phyloP scores from a whole-genome alignment of 2,888 invertebrate species.

The Ectobius pallidus region DNA sequence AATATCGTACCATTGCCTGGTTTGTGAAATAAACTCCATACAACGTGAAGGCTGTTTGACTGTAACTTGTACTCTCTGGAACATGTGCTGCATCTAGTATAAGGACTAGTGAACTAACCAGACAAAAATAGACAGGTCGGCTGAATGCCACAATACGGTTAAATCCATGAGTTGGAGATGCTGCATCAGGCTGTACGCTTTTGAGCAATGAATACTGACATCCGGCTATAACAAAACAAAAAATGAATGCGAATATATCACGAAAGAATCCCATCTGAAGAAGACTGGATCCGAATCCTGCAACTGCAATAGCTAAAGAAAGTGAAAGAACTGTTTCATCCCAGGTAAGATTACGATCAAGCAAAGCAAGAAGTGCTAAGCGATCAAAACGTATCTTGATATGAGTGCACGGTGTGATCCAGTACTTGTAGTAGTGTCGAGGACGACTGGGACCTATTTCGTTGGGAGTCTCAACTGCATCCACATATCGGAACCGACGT shows the following conservation, averaged over 20 bases:
- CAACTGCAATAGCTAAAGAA: slow-evolving; percentile 82
- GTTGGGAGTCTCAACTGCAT: slow-evolving; percentile 61
- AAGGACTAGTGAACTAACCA: slow-evolving; percentile 58
- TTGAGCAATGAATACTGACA: slow-evolving; percentile 97
- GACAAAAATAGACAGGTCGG: slow-evolving; percentile 90
- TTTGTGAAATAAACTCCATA: slow-evolving; percentile 61
- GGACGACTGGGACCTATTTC: slow-evolving; percentile 54
- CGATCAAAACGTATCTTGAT: slow-evolving; percentile 82
- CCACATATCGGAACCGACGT: slow-evolving; percentile 62
- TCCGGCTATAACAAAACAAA: slow-evolving; percentile 97
- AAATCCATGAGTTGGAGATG: slow-evolving; percentile 97
- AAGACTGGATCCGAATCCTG: slow-evolving; percentile 82
- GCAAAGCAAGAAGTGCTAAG: slow-evolving; percentile 85
- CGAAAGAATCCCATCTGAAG: slow-evolving; percentile 85
- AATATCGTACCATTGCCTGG: slow-evolving; percentile 66
- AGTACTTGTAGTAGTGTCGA: slow-evolving; percentile 74
- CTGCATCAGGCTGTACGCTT: slow-evolving; percentile 96
- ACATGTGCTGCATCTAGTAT: slow-evolving; percentile 54
- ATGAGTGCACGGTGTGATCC: slow-evolving; percentile 47
- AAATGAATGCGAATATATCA: slow-evolving; percentile 91
- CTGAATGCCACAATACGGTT: slow-evolving; percentile 84
- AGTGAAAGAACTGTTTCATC: slow-evolving; percentile 83
- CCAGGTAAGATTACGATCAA: slow-evolving; percentile 89
- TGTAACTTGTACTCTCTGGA: slow-evolving; percentile 51
- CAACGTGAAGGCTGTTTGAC: slow-evolving; percentile 54